phyloP scores from a whole-genome alignment of 2,797 vertebrate genomes.

The Lagocephalus sceleratus region DNA sequence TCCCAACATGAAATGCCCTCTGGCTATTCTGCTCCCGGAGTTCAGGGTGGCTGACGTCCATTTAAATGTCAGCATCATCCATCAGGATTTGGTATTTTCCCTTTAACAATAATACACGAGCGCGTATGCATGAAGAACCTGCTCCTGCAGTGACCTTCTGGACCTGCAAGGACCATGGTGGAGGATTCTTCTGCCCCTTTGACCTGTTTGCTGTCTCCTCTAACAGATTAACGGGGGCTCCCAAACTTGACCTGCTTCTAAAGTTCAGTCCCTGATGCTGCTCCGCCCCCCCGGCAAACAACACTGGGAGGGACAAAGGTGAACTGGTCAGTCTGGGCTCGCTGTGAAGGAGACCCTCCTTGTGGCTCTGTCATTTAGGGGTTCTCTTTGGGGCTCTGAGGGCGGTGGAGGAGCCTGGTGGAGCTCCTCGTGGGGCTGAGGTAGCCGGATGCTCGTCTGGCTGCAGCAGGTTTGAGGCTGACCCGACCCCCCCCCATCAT shows the following conservation, averaged over 20 bases:
- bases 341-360: too few species aligned
- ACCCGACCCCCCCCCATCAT: not conserved
- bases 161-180: not conserved
- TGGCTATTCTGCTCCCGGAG: not conserved
- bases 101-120: slow-evolving; percentile 1
- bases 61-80: slow-evolving; percentile 18
- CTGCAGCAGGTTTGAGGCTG: too few species aligned
- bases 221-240: not conserved
- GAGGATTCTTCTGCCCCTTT: not conserved
- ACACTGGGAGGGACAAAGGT: too few species aligned
- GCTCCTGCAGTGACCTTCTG: not conserved
- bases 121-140: slow-evolving; percentile 4
- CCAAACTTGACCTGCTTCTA: too few species aligned
- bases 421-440: too few species aligned
- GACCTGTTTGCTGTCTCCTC: not conserved
- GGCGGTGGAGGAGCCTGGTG: too few species aligned
- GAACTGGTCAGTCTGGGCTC: too few species aligned
- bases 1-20: not conserved
- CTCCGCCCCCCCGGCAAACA: too few species aligned
- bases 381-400: too few species aligned
- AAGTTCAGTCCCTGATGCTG: too few species aligned
- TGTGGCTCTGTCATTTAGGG: too few species aligned
- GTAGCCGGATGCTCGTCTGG: too few species aligned
- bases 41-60: slow-evolving; percentile 7
- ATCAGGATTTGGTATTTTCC: slow-evolving; percentile 20